These are phyloP conservation scores for Crotalus tigris DNA, from an alignment of 2,113 vertebrate genomes.

Conservation along the genomic window DNA sequence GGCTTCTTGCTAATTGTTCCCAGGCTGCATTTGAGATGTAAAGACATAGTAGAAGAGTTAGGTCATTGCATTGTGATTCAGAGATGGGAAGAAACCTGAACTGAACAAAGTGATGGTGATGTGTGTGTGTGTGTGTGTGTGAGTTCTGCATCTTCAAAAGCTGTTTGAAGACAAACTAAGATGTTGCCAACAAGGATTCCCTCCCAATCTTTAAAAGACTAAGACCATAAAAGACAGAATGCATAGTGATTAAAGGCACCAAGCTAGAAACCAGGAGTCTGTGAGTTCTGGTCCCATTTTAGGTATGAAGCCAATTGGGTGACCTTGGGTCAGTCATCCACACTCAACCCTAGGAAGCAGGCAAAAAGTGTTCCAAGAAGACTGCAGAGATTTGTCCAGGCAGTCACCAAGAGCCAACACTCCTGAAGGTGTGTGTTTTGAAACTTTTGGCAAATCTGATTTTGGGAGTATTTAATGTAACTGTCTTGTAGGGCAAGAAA, in stretches of 20 bases:
- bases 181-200: neutral
- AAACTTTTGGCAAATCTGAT: neutral
- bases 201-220: neutral
- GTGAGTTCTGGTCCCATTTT: neutral
- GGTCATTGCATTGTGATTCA: neutral
- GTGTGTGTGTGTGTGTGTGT: neutral
- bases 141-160: neutral
- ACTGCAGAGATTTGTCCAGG: neutral
- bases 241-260: neutral
- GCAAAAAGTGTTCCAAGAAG: neutral
- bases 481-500: neutral
- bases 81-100: neutral
- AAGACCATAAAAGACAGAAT: neutral
- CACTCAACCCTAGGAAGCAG: neutral
- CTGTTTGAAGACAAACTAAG: neutral
- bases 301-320: neutral
- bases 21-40: neutral
- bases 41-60: conserved; percentile 30
- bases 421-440: neutral
- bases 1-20: neutral
- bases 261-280: neutral
- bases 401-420: neutral
- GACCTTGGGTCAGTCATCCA: neutral
- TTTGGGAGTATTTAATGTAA: neutral
- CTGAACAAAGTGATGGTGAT: neutral